These are phyloP conservation scores for Chironomus tentans DNA, from an alignment of 2,888 invertebrate genomes.

Conservation along the genomic window DNA sequence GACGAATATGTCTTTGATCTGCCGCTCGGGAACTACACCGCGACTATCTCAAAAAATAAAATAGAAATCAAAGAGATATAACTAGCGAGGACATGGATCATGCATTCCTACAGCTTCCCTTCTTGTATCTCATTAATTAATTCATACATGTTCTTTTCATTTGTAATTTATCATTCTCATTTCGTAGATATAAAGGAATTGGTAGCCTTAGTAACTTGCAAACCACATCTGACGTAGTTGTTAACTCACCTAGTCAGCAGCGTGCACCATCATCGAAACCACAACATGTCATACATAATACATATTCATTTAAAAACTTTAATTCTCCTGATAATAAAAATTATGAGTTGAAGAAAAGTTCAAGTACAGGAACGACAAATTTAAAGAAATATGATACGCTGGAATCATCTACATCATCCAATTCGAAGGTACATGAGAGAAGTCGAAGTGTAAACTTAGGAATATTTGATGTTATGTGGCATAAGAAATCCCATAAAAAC, in stretches of 20 bases:
- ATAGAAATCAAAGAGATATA: too few relatives aligned
- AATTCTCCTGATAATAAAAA: slow-evolving; percentile 29
- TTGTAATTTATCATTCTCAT: not conserved
- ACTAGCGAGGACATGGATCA: too few relatives aligned
- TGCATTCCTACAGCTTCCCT: too few relatives aligned
- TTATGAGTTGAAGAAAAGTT: slow-evolving; percentile 34
- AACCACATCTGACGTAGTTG: slow-evolving; percentile 40
- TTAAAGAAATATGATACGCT: slow-evolving; percentile 53
- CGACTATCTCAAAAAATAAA: too few relatives aligned
- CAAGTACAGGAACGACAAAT: slow-evolving; percentile 38
- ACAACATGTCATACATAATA: slow-evolving; percentile 22
- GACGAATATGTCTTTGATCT: too few relatives aligned
- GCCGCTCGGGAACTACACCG: too few relatives aligned
- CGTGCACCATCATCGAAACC: slow-evolving; percentile 22
- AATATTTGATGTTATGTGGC: slow-evolving; percentile 71
- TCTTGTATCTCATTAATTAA: not conserved
- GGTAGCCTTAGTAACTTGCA: slow-evolving; percentile 41
- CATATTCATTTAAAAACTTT: slow-evolving; percentile 31
- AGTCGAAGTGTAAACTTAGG: slow-evolving; percentile 52
- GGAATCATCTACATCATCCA: slow-evolving; percentile 48
- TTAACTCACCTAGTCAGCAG: slow-evolving; percentile 1
- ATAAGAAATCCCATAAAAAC: slow-evolving; percentile 40
- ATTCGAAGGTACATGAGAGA: slow-evolving; percentile 61
- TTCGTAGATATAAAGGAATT: slow-evolving; percentile 36
- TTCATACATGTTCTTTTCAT: not conserved